Base-by-base conservation (phyloP, 2,888 invertebrate species). In the Rapana venosa region DNA sequence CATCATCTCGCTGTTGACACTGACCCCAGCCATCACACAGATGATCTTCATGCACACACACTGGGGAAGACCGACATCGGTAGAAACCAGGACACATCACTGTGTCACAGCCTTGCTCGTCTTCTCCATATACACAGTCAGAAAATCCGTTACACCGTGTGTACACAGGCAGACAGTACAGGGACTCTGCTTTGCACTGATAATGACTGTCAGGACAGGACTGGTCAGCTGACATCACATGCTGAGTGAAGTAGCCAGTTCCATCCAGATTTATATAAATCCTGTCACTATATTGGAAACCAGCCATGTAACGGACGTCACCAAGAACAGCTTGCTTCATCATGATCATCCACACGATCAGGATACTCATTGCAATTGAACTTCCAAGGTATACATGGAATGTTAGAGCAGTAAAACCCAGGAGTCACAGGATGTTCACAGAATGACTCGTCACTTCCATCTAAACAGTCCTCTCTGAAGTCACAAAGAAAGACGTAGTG, bases 1-100 rank as follows among this genome's bases (percentile, higher is more conserved):
- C 74, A 74, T 74, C 74, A n/a, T 74, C 74, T n/a, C n/a, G 74
- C 74, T 74, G n/a, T 74, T n/a, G 74, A 74, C 74, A 74, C 74
- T 74, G 74, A 74, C 74, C n/a, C 74, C 74, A 74, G 74, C 74
- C 74, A 11, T 74, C 74, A 74, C 74, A 74, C 26, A 74, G 74
- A 74, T n/a, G n/a, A n/a, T 74, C 74, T 74, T 5, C 74, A n/a
- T 74, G 74, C 74, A 74, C n/a, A 74, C 74, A 74, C 1, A 74
- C 30, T 74, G 11, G 0, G 74, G 74, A 74, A n/a, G 26, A 22
- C 8, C 74, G 74, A 74, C 74, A 74, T 74, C n/a, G 74, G 30
- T 74, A 74, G 6, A 30, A 22, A 30, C n/a, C n/a, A 11, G 74
- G 74, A 74, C 74, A 74, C n/a, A n/a, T 30, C 26, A 74, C 74